Evolutionary conservation across 2,113 vertebrate genomes (phyloP), one percentile per base, ranked within the genome.

Genomic region (Catharus bicknelli): DNA sequence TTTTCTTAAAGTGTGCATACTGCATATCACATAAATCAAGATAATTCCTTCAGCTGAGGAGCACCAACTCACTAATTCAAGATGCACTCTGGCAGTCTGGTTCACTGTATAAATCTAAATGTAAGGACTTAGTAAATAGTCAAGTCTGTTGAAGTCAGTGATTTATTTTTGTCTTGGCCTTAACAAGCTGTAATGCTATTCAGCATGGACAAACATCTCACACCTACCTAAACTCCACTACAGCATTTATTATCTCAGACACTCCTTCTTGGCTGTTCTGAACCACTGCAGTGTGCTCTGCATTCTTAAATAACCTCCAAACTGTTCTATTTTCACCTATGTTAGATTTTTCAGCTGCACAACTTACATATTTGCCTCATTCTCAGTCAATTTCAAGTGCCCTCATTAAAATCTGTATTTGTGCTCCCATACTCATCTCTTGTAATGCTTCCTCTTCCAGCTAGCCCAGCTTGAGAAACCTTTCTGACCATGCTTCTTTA

Each of bases 81-180:
- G 76, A 84, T 22, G 29, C 38, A 59, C 50, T 76, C 36, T 82
- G 55, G 23, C 78, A 70, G 43, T 57, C 63, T 5, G 0, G 11
- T 58, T 93, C 57, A 43, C 48, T 25, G 29, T 50, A 29, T 90
- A 91, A 95, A 94, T 91, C 70, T 88, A 45, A 74, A 81, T 74
- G 43, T 67, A 88, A 67, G 57, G 43, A 58, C 48, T 57, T 78
- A 36, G 51, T 59, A 79, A 86, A 57, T 66, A 75, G 17, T 77
- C n/a, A 70, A 88, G n/a, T 72, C 83, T 85, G 59, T n/a, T 89
- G 75, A 74, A 91, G 64, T 59, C 55, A 34, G 59, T 94, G 70
- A 94, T 93, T 82, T 94, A 88, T 91, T 85, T 77, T 88, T 93
- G 0, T 0, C 30, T 92, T 70, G 70, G 72, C 55, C 68, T 83